Percentiles rank a stretch among this genome's conserved stretches.
Conservation (phyloP, 2,888 invertebrate genomes). For the Synanthedon vespiformis region DNA sequence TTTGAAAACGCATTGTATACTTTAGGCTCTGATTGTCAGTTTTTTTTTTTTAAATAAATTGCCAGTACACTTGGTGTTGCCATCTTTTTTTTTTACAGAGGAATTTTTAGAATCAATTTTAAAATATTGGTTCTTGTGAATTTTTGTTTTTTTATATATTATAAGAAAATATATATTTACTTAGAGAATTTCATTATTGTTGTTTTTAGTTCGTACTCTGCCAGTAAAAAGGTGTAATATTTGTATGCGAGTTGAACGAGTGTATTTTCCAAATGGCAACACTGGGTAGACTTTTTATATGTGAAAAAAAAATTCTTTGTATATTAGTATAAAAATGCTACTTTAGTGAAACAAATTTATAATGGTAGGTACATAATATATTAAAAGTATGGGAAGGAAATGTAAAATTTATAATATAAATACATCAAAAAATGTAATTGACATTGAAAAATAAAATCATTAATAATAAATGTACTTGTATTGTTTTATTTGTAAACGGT, state of each 20-base stretch:
- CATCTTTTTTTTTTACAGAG: background rate
- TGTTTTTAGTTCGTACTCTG: no score
- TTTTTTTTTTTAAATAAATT: background rate
- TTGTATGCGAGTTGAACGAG: no score
- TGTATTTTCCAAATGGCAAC: no score
- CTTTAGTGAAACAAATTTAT: slow-evolving; percentile 6
- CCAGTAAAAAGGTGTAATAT: background rate
- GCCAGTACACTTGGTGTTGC: background rate
- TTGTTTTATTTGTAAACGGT: slow-evolving; percentile 21
- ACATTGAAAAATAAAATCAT: slow-evolving; percentile 59
- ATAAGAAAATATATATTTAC: no score
- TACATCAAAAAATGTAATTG: slow-evolving; percentile 53
- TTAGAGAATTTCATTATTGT: no score
- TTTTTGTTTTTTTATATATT: no score
- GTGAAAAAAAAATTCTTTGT: slow-evolving; percentile 4
- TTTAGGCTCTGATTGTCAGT: background rate
- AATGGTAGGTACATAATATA: slow-evolving; percentile 4
- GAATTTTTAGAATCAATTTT: no score
- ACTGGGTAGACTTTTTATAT: slow-evolving; percentile 7
- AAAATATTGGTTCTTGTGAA: no score
- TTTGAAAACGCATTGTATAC: slow-evolving; percentile 1
- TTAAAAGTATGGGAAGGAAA: slow-evolving; percentile 27
- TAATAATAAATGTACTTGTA: slow-evolving; percentile 50
- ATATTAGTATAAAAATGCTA: slow-evolving; percentile 16
- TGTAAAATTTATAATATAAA: slow-evolving; percentile 55